Base-by-base conservation (phyloP, 2,888 invertebrate genomes). In the Caenorhabditis uteleia region DNA sequence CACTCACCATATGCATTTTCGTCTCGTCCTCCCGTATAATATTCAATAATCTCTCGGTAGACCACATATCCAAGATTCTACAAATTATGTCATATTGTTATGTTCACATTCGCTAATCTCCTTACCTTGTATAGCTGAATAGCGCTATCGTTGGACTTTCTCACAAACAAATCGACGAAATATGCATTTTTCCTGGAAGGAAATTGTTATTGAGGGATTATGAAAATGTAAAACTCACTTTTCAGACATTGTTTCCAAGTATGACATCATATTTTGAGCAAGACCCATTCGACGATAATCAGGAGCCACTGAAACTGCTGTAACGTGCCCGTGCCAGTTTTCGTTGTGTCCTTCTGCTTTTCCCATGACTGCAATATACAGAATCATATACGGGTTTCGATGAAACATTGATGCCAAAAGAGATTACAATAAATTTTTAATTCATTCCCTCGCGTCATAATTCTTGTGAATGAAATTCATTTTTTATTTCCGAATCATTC, bases 251-350 rank as follows among this genome's bases (percentile, higher is more conserved):
- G 93, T 91, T 86, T 99, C 98, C 45, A 99, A 86, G 76, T 90
- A 91, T 79, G 89, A 91, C 94, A 98, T 98, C 42, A 98, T 87
- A 49, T 90, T 90, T 5, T 91, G 93, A 34, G 95, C 97, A 49
- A 98, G 87, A 2, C 95, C 95, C 12, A 95, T 85, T 72, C 97
- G 88, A 1, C 70, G 55, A 82, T 91, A 97, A 82, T 93, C 91
- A 1, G 95, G 93, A 4, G 95, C 92, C 2, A 99, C 95, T 6
- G 95, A 95, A 33, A 98, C 86, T 2, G 97, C 97, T 39, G 98
- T 98, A 10, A 98, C 97, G 86, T 98, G 98, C 0, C 98, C 98
- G 87, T 99, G 98, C 95, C 95, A 99, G 83, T 93, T 91, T 76
- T 95, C 93, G 47, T 91, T 90, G 74, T 89, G 89, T 0, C 98